Evolutionary conservation across 1,140 invertebrate species (phyloP).

Genomic region (Megalopta genalis): DNA sequence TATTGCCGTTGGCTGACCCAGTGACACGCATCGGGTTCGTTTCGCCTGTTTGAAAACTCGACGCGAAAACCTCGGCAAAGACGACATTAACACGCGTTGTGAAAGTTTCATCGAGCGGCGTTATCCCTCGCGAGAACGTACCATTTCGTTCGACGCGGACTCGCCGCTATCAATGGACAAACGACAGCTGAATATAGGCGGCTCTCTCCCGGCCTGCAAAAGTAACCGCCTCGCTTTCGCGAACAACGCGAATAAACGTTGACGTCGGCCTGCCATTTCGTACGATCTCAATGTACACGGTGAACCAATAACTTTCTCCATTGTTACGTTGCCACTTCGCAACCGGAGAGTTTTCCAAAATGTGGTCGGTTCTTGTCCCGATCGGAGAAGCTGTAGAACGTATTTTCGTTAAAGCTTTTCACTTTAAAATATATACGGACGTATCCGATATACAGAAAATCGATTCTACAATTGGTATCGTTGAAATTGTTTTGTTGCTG

Average conservation of each 20-base stretch:
- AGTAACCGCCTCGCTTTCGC: too few species aligned
- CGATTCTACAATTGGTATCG: too few species aligned
- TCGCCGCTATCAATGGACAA: neutral
- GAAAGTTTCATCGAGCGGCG: constrained; percentile 51
- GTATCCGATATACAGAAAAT: too few species aligned
- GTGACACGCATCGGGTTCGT: constrained; percentile 49
- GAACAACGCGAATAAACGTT: neutral
- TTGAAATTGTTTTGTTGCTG: too few species aligned
- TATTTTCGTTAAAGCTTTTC: too few species aligned
- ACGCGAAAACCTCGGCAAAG: constrained; percentile 30
- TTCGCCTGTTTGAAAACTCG: constrained; percentile 35
- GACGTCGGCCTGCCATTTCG: neutral
- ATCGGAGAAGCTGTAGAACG: too few species aligned
- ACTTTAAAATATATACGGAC: too few species aligned
- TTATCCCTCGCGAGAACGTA: neutral
- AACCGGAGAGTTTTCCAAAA: neutral
- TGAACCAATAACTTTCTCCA: neutral
- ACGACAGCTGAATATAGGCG: constrained; percentile 2
- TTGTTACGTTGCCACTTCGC: neutral
- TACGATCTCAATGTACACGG: neutral
- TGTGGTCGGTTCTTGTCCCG: too few species aligned
- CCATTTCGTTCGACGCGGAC: neutral
- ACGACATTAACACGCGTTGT: constrained; percentile 37
- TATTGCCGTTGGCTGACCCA: constrained; percentile 41
- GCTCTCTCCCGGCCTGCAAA: neutral